These are phyloP conservation scores for Apistogramma diplotaenia DNA, from an alignment of 2,113 vertebrate genomes.

Conservation along the genomic window DNA sequence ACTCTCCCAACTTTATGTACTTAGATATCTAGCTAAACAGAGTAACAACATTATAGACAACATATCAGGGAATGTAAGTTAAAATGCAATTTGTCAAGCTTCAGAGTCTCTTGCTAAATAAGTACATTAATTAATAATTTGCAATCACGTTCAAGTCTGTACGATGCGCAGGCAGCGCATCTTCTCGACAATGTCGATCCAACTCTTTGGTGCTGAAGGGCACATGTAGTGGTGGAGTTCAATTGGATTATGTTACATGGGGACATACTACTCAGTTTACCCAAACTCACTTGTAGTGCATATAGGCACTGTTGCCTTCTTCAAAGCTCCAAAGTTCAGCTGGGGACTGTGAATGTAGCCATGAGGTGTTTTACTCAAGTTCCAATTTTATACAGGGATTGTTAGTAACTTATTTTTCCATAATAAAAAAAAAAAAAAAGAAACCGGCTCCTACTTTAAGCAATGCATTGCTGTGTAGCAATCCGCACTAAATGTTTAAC, in stretches of 20 bases:
- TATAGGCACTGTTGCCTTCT: background rate
- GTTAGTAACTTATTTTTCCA: background rate
- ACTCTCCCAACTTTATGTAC: background rate
- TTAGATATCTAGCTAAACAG: background rate
- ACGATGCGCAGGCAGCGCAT: background rate
- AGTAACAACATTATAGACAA: background rate
- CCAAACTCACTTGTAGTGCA: background rate
- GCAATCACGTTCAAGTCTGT: background rate
- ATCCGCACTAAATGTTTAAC: constrained; percentile 10
- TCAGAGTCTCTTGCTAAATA: background rate
- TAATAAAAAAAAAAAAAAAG: constrained; percentile 4
- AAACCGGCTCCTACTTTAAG: background rate
- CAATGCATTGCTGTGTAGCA: background rate
- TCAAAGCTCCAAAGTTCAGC: background rate
- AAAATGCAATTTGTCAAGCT: background rate
- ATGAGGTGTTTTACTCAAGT: background rate
- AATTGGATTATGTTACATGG: background rate
- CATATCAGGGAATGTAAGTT: background rate
- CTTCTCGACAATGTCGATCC: background rate
- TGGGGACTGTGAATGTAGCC: background rate
- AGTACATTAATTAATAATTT: background rate
- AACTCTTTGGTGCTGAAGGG: background rate
- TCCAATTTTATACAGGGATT: background rate
- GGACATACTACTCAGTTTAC: background rate
- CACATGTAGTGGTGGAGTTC: background rate